Conservation (phyloP, 2,797 vertebrate species). For the Enteromius anoplus region DNA sequence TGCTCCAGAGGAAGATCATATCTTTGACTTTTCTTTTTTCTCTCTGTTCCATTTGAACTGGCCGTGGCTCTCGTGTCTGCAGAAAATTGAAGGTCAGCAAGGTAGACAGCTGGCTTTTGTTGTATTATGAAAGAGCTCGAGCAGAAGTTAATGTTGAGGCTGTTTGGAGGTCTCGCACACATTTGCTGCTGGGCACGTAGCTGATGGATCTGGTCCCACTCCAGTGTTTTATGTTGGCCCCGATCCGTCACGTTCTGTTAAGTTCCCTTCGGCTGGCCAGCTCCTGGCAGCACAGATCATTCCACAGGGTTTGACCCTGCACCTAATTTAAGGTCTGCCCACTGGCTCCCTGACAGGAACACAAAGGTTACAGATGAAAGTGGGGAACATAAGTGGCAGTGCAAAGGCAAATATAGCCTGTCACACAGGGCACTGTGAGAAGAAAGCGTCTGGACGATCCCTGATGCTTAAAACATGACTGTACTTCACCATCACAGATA, state of each 20-base stretch:
- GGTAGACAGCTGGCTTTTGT: conserved; percentile 14
- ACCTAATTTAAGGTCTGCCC: conserved; percentile 33
- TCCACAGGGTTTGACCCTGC: conserved; percentile 43
- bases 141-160: neutral
- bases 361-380: conserved; percentile 53
- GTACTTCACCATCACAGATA: conserved; percentile 11
- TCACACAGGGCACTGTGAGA: conserved; percentile 26
- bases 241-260: conserved; percentile 5
- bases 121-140: conserved; percentile 36
- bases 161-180: neutral
- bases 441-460: conserved; percentile 31
- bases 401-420: conserved; percentile 53
- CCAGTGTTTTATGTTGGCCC: conserved; percentile 25
- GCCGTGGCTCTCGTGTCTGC: neutral
- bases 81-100: conserved; percentile 28
- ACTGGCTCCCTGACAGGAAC: conserved; percentile 53
- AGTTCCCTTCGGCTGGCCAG: conserved; percentile 42
- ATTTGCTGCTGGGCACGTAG: neutral
- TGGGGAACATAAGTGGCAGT: conserved; percentile 30
- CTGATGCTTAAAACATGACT: conserved; percentile 7
- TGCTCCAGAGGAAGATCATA: neutral
- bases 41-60: neutral
- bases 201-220: conserved; percentile 13
- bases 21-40: neutral
- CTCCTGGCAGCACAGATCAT: conserved; percentile 12